Conservation (phyloP, 2,113 vertebrate genomes). For the Falcunculus frontatus region DNA sequence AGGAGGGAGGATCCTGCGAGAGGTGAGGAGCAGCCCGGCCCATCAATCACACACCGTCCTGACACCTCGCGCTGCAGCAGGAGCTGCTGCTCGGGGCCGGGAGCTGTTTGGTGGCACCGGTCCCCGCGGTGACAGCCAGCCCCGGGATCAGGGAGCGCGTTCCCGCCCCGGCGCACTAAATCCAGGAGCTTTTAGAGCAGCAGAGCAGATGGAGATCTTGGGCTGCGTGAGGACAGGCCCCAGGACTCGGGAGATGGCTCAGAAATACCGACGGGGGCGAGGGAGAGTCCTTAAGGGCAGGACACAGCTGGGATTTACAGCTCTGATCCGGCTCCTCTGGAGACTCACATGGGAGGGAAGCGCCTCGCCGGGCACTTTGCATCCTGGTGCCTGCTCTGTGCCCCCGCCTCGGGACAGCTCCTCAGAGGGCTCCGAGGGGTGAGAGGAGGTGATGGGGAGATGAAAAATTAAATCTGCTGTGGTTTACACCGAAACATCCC, state of each 20-base stretch:
- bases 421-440: not conserved
- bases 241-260: constrained; percentile 8
- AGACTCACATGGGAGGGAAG: not conserved
- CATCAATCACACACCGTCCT: fast-evolving
- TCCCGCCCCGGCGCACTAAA: not conserved
- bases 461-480: fast-evolving
- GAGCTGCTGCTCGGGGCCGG: not conserved
- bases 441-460: not conserved
- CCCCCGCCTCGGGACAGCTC: not conserved
- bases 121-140: not conserved
- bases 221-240: constrained; percentile 58
- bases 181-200: constrained; percentile 10
- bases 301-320: constrained; percentile 30
- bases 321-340: not conserved
- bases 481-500: not conserved
- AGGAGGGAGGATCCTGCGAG: not conserved
- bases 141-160: not conserved
- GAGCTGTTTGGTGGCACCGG: fast-evolving
- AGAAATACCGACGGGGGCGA: not conserved
- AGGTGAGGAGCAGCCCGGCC: not conserved
- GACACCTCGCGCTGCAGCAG: not conserved
- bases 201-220: constrained; percentile 47
- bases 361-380: fast-evolving
- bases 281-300: constrained; percentile 18
- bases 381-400: fast-evolving